A percentile compares a stretch with the other conserved stretches of the same genome.
Conservation (phyloP, 1,140 invertebrate genomes). For the Drosophila tsacasi region DNA sequence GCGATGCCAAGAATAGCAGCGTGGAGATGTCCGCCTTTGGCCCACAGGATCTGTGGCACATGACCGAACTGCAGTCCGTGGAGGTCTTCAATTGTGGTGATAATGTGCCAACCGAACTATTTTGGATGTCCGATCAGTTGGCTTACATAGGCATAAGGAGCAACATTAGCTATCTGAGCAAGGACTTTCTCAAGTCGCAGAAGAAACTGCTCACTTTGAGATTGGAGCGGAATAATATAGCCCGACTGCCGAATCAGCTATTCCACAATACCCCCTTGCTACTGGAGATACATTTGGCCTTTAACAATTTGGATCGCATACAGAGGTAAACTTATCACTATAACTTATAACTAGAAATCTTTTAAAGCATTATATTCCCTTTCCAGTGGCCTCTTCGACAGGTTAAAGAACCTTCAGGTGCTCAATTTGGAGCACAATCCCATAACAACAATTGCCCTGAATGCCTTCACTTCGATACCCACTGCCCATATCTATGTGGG, state of each 20-base stretch:
- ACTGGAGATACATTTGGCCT: conserved; percentile 63
- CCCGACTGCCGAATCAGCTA: conserved; percentile 60
- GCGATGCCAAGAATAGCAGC: conserved; percentile 65
- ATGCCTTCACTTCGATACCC: conserved; percentile 53
- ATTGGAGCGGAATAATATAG: conserved; percentile 65
- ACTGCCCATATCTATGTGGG: conserved; percentile 70
- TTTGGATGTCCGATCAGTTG: conserved; percentile 68
- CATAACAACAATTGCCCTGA: conserved; percentile 68
- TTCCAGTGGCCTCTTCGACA: conserved; percentile 65
- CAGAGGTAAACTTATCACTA: conserved; percentile 43
- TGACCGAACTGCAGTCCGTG: conserved; percentile 59
- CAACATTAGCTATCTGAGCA: conserved; percentile 70
- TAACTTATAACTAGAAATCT: background rate
- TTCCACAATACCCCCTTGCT: conserved; percentile 58
- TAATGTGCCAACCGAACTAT: conserved; percentile 66
- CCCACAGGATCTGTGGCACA: conserved; percentile 68
- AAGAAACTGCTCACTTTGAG: conserved; percentile 54
- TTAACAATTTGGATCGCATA: conserved; percentile 70
- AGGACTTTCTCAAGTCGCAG: conserved; percentile 62
- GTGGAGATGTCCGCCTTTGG: conserved; percentile 70
- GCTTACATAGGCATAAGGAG: conserved; percentile 66
- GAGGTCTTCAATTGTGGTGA: conserved; percentile 70
- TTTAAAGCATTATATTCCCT: background rate
- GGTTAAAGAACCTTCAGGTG: conserved; percentile 58
- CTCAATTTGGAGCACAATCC: conserved; percentile 72